Base-by-base conservation (phyloP, 2,888 invertebrate species). In the Ophion costatus region DNA sequence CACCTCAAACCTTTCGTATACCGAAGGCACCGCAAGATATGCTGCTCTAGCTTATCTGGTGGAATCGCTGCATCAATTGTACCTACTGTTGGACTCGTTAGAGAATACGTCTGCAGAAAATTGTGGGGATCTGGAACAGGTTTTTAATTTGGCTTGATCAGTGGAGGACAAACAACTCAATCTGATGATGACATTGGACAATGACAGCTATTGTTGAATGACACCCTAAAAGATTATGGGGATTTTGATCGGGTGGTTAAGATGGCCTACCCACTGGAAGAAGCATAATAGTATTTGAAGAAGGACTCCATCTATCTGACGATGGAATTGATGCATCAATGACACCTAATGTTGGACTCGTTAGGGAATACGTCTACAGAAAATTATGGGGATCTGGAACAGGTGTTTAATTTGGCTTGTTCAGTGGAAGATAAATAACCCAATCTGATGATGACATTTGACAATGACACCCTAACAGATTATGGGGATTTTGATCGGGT, bases 1-100 rank as follows among this genome's bases (percentile, higher is more conserved):
- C 22, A 87, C 88, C 79, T 82, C 83, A 78, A 79, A 74, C 82
- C 85, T 83, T 83, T 84, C 70, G 59, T n/a, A 20, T 85, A 89
- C 90, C 89, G 90, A 90, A 90, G 89, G 90, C 86, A 86, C 61
- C 22, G 22, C 20, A 20, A 59, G 20, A 5, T 6, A 10, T 5
- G 14, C 20, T 59, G n/a, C 22, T 59, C 22, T 22, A 59, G 9
- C 59, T 69, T 57, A 82, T 86, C 83, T 83, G 82, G 20, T 59
- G 59, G 20, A 51, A 51, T 51, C 11, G 51, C 17, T 51, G 51
- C 17, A 51, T 51, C 17, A 17, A 14, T 14, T 17, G 17, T 4
- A 51, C 14, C 2, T 17, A 51, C 17, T 14, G 11, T 2, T 17
- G 14, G 14, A 51, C 51, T 3, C 11, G 11, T 33, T 33, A 33